Conservation (phyloP, 2,888 invertebrate genomes). For the Lepidochrysops patricia region DNA sequence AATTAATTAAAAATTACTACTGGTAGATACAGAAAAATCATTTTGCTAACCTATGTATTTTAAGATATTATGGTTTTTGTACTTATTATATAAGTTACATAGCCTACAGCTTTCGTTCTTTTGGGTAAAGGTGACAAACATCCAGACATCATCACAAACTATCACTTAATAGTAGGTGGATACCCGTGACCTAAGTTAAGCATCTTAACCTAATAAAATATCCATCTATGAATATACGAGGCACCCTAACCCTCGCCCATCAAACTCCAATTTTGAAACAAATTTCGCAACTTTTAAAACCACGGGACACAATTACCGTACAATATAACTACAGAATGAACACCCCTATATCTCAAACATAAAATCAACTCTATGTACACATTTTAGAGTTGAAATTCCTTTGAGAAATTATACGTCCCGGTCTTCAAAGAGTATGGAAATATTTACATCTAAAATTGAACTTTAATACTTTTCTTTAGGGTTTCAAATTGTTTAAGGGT, state of each 20-base stretch:
- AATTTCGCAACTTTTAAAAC: constrained; percentile 47
- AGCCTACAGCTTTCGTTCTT: no score
- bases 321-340: neutral
- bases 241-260: constrained; percentile 20
- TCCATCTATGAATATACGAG: constrained; percentile 4
- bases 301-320: constrained; percentile 46
- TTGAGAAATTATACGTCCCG: neutral
- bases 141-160: no score
- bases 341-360: neutral
- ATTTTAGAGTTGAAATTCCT: neutral
- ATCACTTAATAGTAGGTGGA: no score
- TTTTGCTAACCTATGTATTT: no score
- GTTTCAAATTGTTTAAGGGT: neutral
- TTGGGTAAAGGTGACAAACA: no score
- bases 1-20: no score
- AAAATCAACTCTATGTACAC: neutral
- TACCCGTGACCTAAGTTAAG: neutral
- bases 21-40: no score
- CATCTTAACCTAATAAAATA: neutral
- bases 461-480: neutral
- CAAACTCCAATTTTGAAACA: constrained; percentile 31
- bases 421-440: neutral
- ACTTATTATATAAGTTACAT: no score
- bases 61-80: no score
- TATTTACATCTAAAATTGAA: neutral